phyloP scores from a whole-genome alignment of 64 coral and sea anemone genomes.

The Stichodactyla helianthus region DNA sequence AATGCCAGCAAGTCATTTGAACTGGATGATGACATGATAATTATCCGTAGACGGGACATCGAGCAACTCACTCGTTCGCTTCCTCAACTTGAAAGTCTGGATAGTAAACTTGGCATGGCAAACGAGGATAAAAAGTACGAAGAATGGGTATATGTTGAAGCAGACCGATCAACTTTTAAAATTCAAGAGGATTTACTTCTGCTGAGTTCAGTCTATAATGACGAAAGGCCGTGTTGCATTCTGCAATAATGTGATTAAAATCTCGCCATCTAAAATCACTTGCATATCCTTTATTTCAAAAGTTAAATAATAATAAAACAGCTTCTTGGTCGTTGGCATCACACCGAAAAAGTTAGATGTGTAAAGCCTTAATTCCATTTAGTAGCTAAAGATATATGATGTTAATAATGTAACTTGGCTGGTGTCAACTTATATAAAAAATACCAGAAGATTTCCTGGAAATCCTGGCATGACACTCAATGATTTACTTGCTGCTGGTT shows the following conservation, averaged over 20 bases:
- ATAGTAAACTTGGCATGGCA: neutral
- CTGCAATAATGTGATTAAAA: neutral
- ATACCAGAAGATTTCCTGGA: too few species aligned
- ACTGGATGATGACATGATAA: conserved; percentile 28
- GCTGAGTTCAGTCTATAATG: conserved; percentile 51
- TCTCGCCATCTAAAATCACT: too few species aligned
- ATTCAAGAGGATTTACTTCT: conserved; percentile 48
- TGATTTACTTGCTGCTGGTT: too few species aligned
- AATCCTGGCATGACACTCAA: too few species aligned
- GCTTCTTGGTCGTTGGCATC: too few species aligned
- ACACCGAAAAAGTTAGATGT: too few species aligned
- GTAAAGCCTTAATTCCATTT: too few species aligned
- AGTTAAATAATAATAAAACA: too few species aligned
- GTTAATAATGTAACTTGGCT: too few species aligned
- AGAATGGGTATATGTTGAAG: conserved; percentile 58
- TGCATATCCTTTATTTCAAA: too few species aligned
- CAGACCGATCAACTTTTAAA: conserved; percentile 35
- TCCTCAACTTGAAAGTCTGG: neutral
- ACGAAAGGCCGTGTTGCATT: conserved; percentile 33
- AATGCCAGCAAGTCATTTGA: neutral
- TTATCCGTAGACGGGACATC: conserved; percentile 36
- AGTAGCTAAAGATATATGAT: too few species aligned
- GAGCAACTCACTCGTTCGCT: neutral
- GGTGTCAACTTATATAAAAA: too few species aligned
- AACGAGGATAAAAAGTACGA: conserved; percentile 34